These are phyloP conservation scores for Acanthiza pusilla DNA, from an alignment of 2,797 vertebrate species.

Conservation along the genomic window DNA sequence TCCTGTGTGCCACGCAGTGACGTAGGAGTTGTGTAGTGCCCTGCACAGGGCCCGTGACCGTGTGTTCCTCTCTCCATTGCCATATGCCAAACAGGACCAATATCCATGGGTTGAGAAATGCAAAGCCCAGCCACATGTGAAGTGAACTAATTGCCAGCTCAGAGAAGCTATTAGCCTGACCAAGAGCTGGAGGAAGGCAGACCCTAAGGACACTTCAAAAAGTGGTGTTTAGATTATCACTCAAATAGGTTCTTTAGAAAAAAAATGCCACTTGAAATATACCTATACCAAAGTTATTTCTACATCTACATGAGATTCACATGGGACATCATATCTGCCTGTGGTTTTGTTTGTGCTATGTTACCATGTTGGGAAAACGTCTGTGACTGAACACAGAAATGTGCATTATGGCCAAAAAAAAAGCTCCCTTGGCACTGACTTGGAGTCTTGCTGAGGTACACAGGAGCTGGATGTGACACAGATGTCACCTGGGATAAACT, in stretches of 20 bases:
- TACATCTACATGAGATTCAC: neutral
- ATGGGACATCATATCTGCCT: neutral
- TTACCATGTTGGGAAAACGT: neutral
- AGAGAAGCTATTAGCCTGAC: neutral
- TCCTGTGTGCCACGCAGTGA: neutral
- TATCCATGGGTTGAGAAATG: neutral
- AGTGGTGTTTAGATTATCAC: neutral
- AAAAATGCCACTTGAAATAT: neutral
- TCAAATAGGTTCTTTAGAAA: neutral
- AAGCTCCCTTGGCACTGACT: neutral
- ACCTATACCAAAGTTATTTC: neutral
- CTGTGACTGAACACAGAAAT: neutral
- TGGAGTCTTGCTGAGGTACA: neutral
- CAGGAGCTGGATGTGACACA: neutral
- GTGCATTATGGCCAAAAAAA: neutral
- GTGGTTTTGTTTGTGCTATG: neutral
- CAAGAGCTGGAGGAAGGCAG: neutral
- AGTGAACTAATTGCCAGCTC: neutral
- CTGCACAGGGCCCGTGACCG: rapidly evolving
- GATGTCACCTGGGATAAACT: neutral
- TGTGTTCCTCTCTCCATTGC: neutral
- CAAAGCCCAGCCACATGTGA: neutral
- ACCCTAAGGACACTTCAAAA: neutral
- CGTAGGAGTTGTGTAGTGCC: rapidly evolving
- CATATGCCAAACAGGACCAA: neutral